phyloP scores from a whole-genome alignment of 2,888 invertebrate genomes.

The Prionchulus punctatus region DNA sequence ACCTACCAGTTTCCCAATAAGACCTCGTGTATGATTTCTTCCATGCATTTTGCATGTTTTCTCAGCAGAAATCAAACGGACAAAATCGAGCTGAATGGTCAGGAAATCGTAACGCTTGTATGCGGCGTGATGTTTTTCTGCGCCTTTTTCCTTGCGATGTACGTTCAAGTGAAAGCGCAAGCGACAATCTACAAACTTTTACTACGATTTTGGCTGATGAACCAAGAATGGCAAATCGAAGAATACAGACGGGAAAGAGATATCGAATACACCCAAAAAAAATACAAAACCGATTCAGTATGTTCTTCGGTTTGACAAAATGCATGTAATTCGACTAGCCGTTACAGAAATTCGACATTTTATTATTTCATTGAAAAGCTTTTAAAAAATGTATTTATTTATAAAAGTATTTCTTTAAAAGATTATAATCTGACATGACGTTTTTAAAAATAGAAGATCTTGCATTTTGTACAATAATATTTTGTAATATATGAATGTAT shows the following conservation, averaged over 20 bases:
- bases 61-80: constrained; percentile 15
- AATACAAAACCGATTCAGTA: background rate
- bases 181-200: constrained; percentile 19
- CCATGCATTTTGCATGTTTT: background rate
- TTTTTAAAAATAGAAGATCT: too few species aligned
- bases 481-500: too few species aligned
- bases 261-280: constrained; percentile 16
- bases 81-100: constrained; percentile 2
- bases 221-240: constrained; percentile 22
- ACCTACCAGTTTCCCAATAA: too few species aligned
- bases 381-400: too few species aligned
- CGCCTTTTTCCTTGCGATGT: constrained; percentile 43
- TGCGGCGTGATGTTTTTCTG: constrained; percentile 42
- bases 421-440: too few species aligned
- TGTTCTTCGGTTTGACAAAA: too few species aligned
- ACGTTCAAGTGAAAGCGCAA: constrained; percentile 38
- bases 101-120: constrained; percentile 39
- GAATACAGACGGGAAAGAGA: constrained; percentile 20
- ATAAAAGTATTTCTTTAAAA: too few species aligned
- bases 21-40: too few species aligned
- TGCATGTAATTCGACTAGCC: too few species aligned
- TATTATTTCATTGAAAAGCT: too few species aligned
- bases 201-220: constrained; percentile 20
- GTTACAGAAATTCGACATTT: too few species aligned
- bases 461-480: too few species aligned